Percentiles rank a stretch among this genome's conserved stretches.
These are phyloP conservation scores for Aelia acuminata DNA, from an alignment of 2,888 invertebrate species.

Conservation along the genomic window DNA sequence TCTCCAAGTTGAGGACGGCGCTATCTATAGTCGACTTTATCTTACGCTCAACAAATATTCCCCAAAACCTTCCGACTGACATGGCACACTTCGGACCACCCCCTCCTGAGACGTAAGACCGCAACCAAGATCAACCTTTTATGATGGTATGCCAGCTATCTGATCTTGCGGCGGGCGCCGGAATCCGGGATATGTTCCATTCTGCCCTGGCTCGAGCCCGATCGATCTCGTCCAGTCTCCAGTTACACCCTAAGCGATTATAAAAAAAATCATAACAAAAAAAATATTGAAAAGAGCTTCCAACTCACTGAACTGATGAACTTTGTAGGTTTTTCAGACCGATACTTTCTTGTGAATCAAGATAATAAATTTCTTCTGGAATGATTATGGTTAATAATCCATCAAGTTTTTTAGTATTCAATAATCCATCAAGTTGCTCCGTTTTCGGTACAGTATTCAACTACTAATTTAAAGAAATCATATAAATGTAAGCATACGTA, in stretches of 20 bases:
- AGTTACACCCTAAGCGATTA: background rate
- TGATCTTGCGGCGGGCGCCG: slow-evolving; percentile 18
- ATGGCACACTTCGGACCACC: background rate
- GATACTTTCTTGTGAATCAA: background rate
- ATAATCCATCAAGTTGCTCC: no score
- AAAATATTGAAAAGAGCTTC: background rate
- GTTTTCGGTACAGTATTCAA: no score
- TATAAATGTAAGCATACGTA: no score
- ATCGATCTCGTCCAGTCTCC: background rate
- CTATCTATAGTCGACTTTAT: background rate
- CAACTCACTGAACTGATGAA: background rate
- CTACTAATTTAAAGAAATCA: no score
- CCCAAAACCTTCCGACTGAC: background rate
- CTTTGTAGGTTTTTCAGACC: background rate
- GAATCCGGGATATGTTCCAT: slow-evolving; percentile 41
- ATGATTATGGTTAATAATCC: no score
- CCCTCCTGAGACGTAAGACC: no score
- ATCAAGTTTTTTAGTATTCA: no score
- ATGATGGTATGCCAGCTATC: slow-evolving; percentile 31
- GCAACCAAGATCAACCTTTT: background rate
- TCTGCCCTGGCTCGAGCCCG: background rate
- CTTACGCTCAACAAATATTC: background rate
- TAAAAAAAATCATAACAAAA: background rate
- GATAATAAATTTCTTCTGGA: no score
- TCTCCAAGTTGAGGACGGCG: background rate